Base-by-base conservation (phyloP, 2,797 vertebrate species). In the Alca torda region DNA sequence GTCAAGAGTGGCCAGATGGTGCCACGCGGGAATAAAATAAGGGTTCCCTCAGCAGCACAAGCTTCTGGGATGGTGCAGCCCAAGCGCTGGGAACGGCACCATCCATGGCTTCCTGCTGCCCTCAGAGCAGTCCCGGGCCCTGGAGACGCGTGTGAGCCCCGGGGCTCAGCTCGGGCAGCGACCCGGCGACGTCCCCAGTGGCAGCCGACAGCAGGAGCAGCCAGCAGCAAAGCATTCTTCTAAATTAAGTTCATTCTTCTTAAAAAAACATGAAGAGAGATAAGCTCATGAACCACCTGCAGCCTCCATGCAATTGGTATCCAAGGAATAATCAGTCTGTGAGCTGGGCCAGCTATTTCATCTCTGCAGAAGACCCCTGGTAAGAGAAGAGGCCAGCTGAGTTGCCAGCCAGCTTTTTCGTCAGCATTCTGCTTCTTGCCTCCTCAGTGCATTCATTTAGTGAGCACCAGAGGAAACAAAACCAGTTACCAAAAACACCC, bases 201-300 rank as follows among this genome's bases (percentile, higher is more conserved):
- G 50, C 73, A 77, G 59, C 67, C 15, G 9, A 51, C 31, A 59
- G 57, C n/a, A 37, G 25, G 26, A 95, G 48, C 30, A 59, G 59
- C 51, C 72, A 68, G 67, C 26, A 33, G 89, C 63, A 64, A 90
- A 50, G 53, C 59, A 79, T 61, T 54, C 70, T 77, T 87, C 53
- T 78, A 83, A 95, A 90, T 86, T 92, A 88, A 92, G 68, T 90
- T 75, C 54, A 90, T 90, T 90, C 87, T 90, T 91, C 74, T 82
- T 84, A 59, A 83, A 78, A 93, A 83, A 72, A 11, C 39, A 59
- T 26, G 23, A 46, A n/a, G 69, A 83, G 28, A 95, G 83, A 90
- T 33, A 89, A 90, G 64, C 59, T 84, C 75, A 72, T 64, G 75
- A 93, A 75, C 54, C 76, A 94, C 72, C 90, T 85, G 88, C 83